phyloP scores from a whole-genome alignment of 2,888 invertebrate genomes.

The Megaustenia siamemsis region DNA sequence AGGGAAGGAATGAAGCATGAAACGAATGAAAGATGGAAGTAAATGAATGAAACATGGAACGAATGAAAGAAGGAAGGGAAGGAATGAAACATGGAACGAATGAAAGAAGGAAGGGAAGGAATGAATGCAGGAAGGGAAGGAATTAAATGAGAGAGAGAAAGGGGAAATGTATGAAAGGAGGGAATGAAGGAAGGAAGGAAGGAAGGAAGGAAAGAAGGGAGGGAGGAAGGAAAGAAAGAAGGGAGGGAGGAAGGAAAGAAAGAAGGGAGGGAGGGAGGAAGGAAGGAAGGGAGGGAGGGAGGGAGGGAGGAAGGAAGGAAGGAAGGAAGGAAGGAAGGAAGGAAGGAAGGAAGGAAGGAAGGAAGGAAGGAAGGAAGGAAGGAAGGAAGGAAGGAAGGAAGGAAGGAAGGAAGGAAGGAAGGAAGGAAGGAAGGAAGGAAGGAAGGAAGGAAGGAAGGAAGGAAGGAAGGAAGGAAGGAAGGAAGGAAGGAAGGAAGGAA shows the following conservation, averaged over 20 bases:
- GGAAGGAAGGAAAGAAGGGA: too few species aligned
- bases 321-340: background rate
- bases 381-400: conserved; percentile 49
- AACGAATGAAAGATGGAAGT: too few species aligned
- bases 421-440: conserved; percentile 1
- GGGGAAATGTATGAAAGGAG: too few species aligned
- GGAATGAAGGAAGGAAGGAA: too few species aligned
- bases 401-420: conserved; percentile 80
- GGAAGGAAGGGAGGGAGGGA: background rate
- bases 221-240: too few species aligned
- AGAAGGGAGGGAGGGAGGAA: background rate
- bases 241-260: background rate
- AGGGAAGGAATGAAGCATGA: too few species aligned
- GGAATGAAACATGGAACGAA: too few species aligned
- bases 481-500: background rate
- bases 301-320: background rate
- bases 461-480: background rate
- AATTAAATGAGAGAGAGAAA: too few species aligned
- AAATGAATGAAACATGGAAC: too few species aligned
- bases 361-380: background rate
- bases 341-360: background rate
- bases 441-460: background rate
- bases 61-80: too few species aligned
- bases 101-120: too few species aligned
- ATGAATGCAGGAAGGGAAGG: too few species aligned